Conservation (phyloP, 2,888 invertebrate species). For the Eupeodes luniger region DNA sequence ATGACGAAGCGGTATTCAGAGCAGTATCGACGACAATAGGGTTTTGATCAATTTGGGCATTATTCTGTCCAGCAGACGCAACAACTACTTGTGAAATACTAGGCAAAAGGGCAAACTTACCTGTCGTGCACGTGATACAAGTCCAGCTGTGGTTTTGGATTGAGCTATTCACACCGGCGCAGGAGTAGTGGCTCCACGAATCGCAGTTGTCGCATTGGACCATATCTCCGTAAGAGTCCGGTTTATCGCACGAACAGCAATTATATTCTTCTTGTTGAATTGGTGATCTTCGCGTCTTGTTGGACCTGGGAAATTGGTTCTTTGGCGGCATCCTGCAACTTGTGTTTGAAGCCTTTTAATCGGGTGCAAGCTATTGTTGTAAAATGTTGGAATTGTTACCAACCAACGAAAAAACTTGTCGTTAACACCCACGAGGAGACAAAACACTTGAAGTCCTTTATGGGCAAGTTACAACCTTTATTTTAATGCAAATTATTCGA, state of each 20-base stretch:
- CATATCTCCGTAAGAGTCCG: neutral
- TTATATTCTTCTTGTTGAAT: too few relatives aligned
- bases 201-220: conserved; percentile 6
- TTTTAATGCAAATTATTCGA: too few relatives aligned
- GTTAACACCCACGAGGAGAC: too few relatives aligned
- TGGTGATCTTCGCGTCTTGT: too few relatives aligned
- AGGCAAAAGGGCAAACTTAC: neutral
- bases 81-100: neutral
- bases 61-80: conserved; percentile 1
- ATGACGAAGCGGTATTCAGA: neutral
- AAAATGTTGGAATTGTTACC: too few relatives aligned
- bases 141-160: neutral
- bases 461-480: too few relatives aligned
- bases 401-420: too few relatives aligned
- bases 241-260: neutral
- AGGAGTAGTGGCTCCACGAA: neutral
- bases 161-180: neutral
- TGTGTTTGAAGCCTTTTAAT: too few relatives aligned
- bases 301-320: too few relatives aligned
- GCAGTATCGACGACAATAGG: neutral
- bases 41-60: neutral
- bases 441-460: too few relatives aligned
- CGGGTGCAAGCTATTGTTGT: too few relatives aligned
- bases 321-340: too few relatives aligned
- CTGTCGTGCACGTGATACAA: neutral